Base-by-base conservation (phyloP, 2,888 invertebrate species). In the Dusona sp. region DNA sequence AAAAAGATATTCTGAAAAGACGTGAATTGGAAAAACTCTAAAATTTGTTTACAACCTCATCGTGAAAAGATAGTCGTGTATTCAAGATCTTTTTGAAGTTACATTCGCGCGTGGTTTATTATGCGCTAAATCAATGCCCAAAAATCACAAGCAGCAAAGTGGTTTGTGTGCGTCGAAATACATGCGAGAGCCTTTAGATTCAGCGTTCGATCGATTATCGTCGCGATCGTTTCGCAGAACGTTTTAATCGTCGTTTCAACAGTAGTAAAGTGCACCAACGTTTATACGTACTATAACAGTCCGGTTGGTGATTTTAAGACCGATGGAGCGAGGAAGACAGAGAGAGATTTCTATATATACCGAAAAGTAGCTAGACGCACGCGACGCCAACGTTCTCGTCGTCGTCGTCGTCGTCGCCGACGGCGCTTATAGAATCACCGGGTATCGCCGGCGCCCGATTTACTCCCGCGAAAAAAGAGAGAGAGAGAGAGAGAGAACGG, bases 181-280 rank as follows among this genome's bases (percentile, higher is more conserved):
- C 25, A 65, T 19, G 65, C 25, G 54, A 67, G 51, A 42, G n/a
- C n/a, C 22, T n/a, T 22, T 7, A 74, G 65, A 25, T 78, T 78
- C 65, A 61, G 48, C 48, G 33, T 54, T 78, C 78, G 83, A 79
- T 83, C 67, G 75, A 73, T 48, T 70, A 75, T 79, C 79, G 51
- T 68, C 29, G 4, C 70, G n/a, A 74, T 72, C 79, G 54, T 57
- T 61, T 83, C 74, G 72, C 72, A 79, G 38, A 73, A 83, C 83
- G 75, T 86, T 83, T 83, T 86, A 86, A 68, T 86, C 83, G 72
- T 64, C 72, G 79, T 77, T 83, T 68, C 70, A 33, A 86, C 25
- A 29, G 82, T 77, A 38, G 45, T 67, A 75, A 51, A 75, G 33
- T 70, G 75, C 75, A 77, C 48, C 68, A 48, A 68, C 75, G 82